Conservation (phyloP, 2,888 invertebrate species). For the Apodemia zela region DNA sequence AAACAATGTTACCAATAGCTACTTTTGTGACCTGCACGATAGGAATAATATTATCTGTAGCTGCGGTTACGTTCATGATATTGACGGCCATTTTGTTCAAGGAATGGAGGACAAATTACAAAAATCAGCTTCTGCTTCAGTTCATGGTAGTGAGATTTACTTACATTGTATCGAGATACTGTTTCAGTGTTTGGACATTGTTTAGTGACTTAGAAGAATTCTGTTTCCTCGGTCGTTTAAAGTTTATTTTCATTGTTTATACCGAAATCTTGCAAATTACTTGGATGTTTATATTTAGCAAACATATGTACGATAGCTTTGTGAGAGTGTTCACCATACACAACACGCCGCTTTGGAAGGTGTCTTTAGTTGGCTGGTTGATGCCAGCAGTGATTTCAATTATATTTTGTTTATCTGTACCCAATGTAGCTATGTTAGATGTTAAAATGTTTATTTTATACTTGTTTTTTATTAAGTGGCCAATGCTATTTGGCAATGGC, state of each 20-base stretch:
- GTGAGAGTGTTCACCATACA: slow-evolving; percentile 52
- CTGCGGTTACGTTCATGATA: slow-evolving; percentile 48
- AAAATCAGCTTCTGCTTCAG: slow-evolving; percentile 63
- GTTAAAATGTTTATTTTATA: slow-evolving; percentile 40
- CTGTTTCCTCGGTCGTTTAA: slow-evolving; percentile 27
- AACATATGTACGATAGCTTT: slow-evolving; percentile 55
- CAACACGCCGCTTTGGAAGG: slow-evolving; percentile 39
- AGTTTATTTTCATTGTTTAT: slow-evolving; percentile 43
- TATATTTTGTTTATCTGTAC: slow-evolving; percentile 36
- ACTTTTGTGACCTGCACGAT: slow-evolving; percentile 45
- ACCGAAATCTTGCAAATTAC: slow-evolving; percentile 51
- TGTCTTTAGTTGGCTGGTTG: slow-evolving; percentile 50
- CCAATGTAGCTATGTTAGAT: slow-evolving; percentile 27
- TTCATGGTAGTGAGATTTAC: slow-evolving; percentile 58
- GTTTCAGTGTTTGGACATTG: slow-evolving; percentile 41
- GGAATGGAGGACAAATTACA: slow-evolving; percentile 61
- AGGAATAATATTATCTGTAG: slow-evolving; percentile 48
- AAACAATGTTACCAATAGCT: slow-evolving; percentile 33
- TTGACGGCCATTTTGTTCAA: slow-evolving; percentile 52
- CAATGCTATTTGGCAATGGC: slow-evolving; percentile 51
- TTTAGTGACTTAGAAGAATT: slow-evolving; percentile 30
- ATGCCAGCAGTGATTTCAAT: slow-evolving; percentile 41
- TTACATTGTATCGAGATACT: slow-evolving; percentile 49
- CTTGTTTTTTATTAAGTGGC: slow-evolving; percentile 56
- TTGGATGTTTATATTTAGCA: slow-evolving; percentile 66